Evolutionary conservation across 2,113 vertebrate species (phyloP).

Genomic region (Rhegmatorhina hoffmannsi): DNA sequence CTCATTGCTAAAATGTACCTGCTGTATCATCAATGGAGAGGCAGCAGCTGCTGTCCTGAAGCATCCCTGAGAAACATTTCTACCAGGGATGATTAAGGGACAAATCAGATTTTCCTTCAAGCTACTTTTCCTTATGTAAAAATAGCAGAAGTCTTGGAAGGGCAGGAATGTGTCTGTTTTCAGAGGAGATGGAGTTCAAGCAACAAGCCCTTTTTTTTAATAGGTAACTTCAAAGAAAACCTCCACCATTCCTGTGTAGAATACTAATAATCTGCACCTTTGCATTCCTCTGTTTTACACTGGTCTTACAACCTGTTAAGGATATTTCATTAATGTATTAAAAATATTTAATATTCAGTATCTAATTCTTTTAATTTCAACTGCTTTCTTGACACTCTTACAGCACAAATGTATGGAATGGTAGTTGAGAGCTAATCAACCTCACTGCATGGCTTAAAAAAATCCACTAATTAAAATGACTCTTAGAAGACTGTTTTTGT

Average conservation of each 20-base stretch:
- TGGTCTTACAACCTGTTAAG: not conserved
- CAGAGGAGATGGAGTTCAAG: not conserved
- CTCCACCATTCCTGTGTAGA: not conserved
- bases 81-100: not conserved
- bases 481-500: not conserved
- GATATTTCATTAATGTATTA: not conserved
- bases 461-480: not conserved
- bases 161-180: not conserved
- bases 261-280: not conserved
- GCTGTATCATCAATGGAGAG: not conserved
- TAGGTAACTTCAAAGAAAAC: slow-evolving; percentile 13
- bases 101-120: not conserved
- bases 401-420: not conserved
- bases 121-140: not conserved
- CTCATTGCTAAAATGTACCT: not conserved
- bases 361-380: not conserved
- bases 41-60: not conserved
- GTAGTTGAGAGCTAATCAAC: not conserved
- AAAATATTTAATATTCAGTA: not conserved
- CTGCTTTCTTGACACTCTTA: not conserved
- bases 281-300: not conserved
- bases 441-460: not conserved
- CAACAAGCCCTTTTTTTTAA: not conserved
- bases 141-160: not conserved
- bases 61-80: not conserved